Percentiles rank a stretch among this genome's conserved stretches.
phyloP scores from a whole-genome alignment of 2,797 vertebrate species.

The Chaetophractus vellerosus region DNA sequence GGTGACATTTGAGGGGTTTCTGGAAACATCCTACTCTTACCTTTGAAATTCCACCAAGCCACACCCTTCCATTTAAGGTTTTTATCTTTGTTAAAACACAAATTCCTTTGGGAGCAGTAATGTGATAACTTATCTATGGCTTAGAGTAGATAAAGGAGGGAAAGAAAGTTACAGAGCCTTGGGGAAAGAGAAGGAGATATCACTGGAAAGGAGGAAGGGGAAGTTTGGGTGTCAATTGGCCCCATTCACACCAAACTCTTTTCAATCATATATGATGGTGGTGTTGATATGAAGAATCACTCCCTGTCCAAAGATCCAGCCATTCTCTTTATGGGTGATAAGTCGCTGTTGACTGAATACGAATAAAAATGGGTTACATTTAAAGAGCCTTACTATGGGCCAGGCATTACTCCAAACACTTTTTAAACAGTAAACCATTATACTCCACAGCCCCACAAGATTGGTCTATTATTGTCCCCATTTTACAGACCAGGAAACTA shows the following conservation, averaged over 20 bases:
- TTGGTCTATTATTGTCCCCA: background rate
- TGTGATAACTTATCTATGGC: slow-evolving; percentile 31
- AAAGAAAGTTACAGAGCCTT: background rate
- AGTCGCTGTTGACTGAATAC: background rate
- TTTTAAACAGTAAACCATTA: background rate
- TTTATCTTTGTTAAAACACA: slow-evolving; percentile 45
- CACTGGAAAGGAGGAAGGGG: background rate
- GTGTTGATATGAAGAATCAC: background rate
- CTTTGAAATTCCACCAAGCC: slow-evolving; percentile 16
- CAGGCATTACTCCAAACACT: background rate
- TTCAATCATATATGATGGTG: background rate
- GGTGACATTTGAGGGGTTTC: background rate
- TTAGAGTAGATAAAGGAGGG: slow-evolving; percentile 34
- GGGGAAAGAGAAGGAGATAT: background rate
- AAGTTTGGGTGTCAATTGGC: background rate
- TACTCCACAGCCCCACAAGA: background rate
- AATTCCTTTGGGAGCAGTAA: background rate
- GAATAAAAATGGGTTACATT: background rate
- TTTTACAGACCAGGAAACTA: background rate
- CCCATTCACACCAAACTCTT: slow-evolving; percentile 6
- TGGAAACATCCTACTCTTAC: background rate
- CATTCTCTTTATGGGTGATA: background rate
- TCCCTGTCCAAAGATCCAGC: background rate
- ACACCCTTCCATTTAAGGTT: slow-evolving; percentile 4
- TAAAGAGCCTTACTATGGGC: background rate